Evolutionary conservation across 2,888 invertebrate genomes (phyloP).

Genomic region (Linhomoeus sp.): DNA sequence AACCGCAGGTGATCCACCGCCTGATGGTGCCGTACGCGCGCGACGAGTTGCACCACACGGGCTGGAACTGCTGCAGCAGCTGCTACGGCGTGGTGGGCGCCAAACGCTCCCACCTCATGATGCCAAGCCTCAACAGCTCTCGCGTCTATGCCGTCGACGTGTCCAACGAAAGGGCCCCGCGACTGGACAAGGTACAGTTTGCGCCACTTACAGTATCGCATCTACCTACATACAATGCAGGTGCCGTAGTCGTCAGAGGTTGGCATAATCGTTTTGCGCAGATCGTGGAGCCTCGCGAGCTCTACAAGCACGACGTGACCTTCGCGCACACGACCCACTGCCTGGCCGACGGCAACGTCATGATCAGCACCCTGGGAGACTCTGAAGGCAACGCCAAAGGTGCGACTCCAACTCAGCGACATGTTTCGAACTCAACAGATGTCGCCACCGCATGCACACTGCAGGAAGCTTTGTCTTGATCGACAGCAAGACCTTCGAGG

Average conservation of each 20-base stretch:
- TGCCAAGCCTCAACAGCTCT: constrained; percentile 60
- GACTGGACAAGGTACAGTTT: constrained; percentile 11
- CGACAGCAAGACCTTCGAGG: constrained; percentile 55
- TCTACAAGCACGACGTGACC: constrained; percentile 53
- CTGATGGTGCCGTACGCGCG: constrained; percentile 52
- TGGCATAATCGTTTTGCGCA: constrained; percentile 23
- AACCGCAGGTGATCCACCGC: constrained; percentile 58
- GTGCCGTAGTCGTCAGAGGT: background rate
- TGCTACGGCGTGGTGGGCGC: constrained; percentile 44
- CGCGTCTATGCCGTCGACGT: constrained; percentile 66
- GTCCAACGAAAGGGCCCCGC: constrained; percentile 7
- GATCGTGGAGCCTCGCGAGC: constrained; percentile 58
- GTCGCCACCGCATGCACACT: background rate
- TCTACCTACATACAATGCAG: background rate
- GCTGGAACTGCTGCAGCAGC: constrained; percentile 92
- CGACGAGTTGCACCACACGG: constrained; percentile 83
- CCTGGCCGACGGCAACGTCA: constrained; percentile 67
- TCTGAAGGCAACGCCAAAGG: constrained; percentile 60
- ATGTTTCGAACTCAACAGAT: background rate
- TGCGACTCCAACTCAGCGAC: constrained; percentile 10
- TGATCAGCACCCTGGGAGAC: constrained; percentile 87
- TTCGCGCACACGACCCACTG: constrained; percentile 87
- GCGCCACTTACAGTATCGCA: background rate
- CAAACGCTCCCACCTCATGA: constrained; percentile 53
- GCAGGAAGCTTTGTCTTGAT: constrained; percentile 57